Conservation (phyloP, 2,113 vertebrate genomes). For the Nycticryphes semicollaris region DNA sequence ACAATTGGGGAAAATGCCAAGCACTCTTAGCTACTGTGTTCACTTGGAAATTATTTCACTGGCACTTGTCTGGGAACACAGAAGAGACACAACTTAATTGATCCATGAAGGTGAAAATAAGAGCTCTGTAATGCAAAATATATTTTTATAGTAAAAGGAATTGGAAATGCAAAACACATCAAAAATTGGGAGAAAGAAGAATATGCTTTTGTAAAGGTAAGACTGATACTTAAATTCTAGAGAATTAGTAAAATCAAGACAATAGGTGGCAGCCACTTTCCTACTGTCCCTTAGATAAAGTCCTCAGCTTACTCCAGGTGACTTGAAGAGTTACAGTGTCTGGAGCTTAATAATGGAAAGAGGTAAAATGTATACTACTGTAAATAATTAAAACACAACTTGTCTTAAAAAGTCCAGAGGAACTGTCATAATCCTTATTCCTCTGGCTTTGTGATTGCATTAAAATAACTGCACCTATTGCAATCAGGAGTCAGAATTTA, state of each 20-base stretch:
- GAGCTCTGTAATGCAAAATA: conserved; percentile 22
- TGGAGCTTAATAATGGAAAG: background rate
- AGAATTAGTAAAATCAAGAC: background rate
- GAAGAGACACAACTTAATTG: conserved; percentile 39
- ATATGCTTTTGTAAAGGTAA: background rate
- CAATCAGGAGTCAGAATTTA: background rate
- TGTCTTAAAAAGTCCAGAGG: background rate
- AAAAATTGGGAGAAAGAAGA: background rate
- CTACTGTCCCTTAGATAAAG: background rate
- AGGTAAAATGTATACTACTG: background rate
- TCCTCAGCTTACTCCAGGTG: background rate
- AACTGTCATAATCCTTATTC: background rate
- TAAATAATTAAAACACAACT: background rate
- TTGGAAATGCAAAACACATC: background rate
- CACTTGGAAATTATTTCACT: conserved; percentile 39
- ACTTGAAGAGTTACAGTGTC: background rate
- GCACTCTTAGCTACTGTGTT: background rate
- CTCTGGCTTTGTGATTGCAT: background rate
- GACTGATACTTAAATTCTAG: background rate
- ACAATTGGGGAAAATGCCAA: background rate
- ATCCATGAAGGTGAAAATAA: conserved; percentile 65
- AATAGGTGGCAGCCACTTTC: background rate
- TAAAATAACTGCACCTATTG: background rate
- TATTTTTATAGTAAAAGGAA: conserved; percentile 29
- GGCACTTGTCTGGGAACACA: conserved; percentile 13